Percentiles rank a stretch among this genome's conserved stretches.
Evolutionary conservation across 2,113 vertebrate genomes (phyloP).

Genomic region (Laticauda colubrina): DNA sequence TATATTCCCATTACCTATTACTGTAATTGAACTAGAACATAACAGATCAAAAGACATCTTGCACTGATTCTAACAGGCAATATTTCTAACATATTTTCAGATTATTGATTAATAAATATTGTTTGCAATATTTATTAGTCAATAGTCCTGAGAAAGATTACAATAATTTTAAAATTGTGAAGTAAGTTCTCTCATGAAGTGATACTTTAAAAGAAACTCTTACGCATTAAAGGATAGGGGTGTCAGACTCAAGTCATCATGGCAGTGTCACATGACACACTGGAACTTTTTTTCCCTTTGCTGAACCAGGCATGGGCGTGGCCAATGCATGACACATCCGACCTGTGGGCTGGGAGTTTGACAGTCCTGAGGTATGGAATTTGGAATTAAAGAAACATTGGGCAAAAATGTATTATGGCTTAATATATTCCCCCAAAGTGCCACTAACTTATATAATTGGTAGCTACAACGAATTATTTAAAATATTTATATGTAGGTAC

Average conservation of each 20-base stretch:
- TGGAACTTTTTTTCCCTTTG: too few species aligned
- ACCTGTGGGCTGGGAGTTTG: too few species aligned
- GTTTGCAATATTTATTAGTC: neutral
- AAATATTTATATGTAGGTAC: neutral
- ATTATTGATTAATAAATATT: neutral
- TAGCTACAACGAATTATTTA: neutral
- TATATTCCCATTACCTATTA: neutral
- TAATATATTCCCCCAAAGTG: neutral
- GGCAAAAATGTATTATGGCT: neutral
- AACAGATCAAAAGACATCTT: neutral
- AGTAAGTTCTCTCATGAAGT: neutral
- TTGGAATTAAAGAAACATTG: neutral
- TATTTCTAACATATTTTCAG: neutral
- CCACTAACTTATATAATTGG: neutral
- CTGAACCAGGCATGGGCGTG: too few species aligned
- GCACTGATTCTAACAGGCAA: neutral
- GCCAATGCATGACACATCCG: too few species aligned
- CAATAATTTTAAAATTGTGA: neutral
- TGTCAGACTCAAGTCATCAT: too few species aligned
- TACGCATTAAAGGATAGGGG: too few species aligned
- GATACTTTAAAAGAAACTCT: neutral
- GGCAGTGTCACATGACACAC: too few species aligned
- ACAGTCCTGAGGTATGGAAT: neutral
- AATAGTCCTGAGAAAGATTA: neutral
- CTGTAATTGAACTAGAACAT: neutral